Evolutionary conservation across 2,113 vertebrate genomes (phyloP).

Genomic region (Neodon shergylaensis): DNA sequence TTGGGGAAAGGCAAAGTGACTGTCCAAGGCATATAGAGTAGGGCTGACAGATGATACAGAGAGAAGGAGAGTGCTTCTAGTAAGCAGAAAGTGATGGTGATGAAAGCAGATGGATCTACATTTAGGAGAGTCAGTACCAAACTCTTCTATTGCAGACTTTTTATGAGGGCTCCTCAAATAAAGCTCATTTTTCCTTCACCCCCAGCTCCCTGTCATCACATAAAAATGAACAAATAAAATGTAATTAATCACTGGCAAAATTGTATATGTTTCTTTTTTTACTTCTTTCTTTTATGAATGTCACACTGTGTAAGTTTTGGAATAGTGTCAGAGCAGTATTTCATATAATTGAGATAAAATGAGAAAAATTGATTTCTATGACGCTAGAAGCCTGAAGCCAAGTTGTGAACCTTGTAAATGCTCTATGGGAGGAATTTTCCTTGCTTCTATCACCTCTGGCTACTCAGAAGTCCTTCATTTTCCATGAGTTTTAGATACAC

Average conservation of each 20-base stretch:
- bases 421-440: rapidly evolving
- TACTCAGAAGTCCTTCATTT: neutral
- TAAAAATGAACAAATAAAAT: neutral
- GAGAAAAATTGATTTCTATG: neutral
- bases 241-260: neutral
- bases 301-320: neutral
- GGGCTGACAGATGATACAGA: neutral
- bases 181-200: neutral
- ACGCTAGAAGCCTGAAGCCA: neutral
- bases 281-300: neutral
- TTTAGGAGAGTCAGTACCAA: neutral
- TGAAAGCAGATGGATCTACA: neutral
- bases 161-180: neutral
- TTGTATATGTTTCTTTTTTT: neutral
- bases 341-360: neutral
- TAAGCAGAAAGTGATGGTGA: too few species aligned
- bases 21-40: neutral
- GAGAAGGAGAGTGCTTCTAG: neutral
- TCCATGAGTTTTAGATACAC: neutral
- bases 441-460: neutral
- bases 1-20: neutral
- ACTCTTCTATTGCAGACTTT: neutral
- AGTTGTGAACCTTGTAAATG: neutral
- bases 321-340: neutral
- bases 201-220: neutral